phyloP scores from a whole-genome alignment of 2,888 invertebrate species.

The Andricus curvator region DNA sequence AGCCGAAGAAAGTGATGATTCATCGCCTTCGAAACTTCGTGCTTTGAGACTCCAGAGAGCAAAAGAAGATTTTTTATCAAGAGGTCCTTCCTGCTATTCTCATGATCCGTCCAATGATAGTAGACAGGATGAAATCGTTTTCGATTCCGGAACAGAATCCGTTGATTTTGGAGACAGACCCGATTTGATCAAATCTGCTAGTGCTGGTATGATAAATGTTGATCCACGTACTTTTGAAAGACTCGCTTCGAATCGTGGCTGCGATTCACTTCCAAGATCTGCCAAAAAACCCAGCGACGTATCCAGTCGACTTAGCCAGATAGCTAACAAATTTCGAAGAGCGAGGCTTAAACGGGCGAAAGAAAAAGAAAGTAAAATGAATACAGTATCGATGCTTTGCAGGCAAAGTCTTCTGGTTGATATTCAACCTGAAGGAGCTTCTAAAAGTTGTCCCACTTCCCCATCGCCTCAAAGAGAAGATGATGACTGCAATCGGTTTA shows the following conservation, averaged over 20 bases:
- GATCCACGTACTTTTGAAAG: conserved; percentile 83
- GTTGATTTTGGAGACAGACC: conserved; percentile 45
- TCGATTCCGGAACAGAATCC: conserved; percentile 17
- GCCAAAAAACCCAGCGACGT: conserved; percentile 59
- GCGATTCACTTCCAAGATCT: conserved; percentile 80
- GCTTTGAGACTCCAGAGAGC: conserved; percentile 85
- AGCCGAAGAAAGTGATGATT: conserved; percentile 57
- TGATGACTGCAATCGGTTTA: conserved; percentile 46
- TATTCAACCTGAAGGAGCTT: conserved; percentile 67
- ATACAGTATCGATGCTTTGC: conserved; percentile 85
- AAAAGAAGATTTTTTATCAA: conserved; percentile 85
- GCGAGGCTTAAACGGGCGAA: conserved; percentile 79
- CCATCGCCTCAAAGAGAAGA: conserved; percentile 53
- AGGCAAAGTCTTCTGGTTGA: conserved; percentile 87
- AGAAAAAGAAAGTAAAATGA: conserved; percentile 77
- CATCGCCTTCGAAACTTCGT: conserved; percentile 74
- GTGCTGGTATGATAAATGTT: conserved; percentile 88
- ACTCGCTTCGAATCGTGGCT: conserved; percentile 76
- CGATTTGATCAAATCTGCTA: conserved; percentile 85
- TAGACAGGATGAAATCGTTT: conserved; percentile 32
- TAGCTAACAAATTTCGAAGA: conserved; percentile 82
- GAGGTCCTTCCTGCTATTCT: conserved; percentile 65
- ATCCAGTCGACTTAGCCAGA: conserved; percentile 65
- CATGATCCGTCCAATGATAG: conserved; percentile 47
- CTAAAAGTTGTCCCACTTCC: conserved; percentile 59